Base-by-base conservation (phyloP, 2,113 vertebrate genomes). In the Muscicapa adusta region DNA sequence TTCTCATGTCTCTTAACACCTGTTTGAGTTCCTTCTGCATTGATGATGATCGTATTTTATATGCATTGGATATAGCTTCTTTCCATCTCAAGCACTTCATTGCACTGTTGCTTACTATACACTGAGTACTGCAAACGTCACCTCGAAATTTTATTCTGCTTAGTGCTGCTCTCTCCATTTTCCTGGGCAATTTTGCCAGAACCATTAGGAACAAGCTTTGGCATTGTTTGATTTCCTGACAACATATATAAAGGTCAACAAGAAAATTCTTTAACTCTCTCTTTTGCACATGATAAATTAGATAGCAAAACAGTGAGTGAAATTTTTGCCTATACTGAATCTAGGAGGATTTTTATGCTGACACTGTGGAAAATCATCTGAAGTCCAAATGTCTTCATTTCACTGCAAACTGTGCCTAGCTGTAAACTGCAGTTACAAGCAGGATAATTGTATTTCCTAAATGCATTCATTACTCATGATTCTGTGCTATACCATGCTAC, bases 1-100 rank as follows among this genome's bases (percentile, higher is more conserved):
- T 70, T 93, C 79, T 77, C 72, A 78, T 79, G 72, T 95, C 92
- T 90, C 62, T 93, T 87, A 94, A 60, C 65, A 92, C 95, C 70
- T 85, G 33, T 89, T 88, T 92, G 31, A 82, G 16, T 93, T 60
- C 70, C 36, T 75, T 95, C 88, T 88, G 54, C 29, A 36, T 29
- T 85, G 66, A 80, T 84, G 88, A 47, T 58, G n/a, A 92, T 89
- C 7, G 19, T 67, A 80, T 86, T 93, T 97, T 80, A 81, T 70
- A 85, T 88, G 60, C 42, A 79, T 12, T 81, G 33, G 86, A 14
- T 78, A 34, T 3, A 8, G 80, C 88, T 91, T 94, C 77, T 91
- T 95, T 96, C 67, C 19, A 58, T 42, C 65, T 61, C 71, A 45
- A 95, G 51, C 40, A 20, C 60, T 96, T 94, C 78, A 45, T 29